A percentile compares a stretch with the other conserved stretches of the same genome.
These are phyloP conservation scores for Agonum fuliginosum DNA, from an alignment of 2,888 invertebrate species.

Conservation along the genomic window DNA sequence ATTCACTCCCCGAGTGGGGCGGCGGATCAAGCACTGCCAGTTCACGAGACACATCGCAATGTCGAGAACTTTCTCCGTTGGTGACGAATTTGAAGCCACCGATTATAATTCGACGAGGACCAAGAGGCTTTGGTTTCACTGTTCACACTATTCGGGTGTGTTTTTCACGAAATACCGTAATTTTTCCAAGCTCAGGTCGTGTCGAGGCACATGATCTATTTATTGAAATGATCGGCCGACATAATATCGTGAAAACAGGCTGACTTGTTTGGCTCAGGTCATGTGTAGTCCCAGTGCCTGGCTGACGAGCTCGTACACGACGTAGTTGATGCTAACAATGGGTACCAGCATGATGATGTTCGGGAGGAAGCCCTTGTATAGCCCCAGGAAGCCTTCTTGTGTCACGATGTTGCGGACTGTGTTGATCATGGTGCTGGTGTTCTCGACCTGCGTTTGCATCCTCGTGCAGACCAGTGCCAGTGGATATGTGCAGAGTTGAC, in stretches of 20 bases:
- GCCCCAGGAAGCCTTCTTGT: not conserved
- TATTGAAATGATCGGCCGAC: no score
- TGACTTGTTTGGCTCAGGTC: no score
- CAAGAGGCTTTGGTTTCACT: constrained; percentile 98
- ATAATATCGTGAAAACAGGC: no score
- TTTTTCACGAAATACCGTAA: no score
- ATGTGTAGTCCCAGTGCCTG: not conserved
- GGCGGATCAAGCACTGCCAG: constrained; percentile 95
- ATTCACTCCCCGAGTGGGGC: constrained; percentile 73
- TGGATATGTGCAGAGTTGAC: no score
- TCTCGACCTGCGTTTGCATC: no score
- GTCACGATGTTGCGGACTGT: not conserved
- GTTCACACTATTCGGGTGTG: constrained; percentile 98
- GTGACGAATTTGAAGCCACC: constrained; percentile 91
- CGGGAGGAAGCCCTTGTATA: not conserved
- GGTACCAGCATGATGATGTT: not conserved
- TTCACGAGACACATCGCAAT: constrained; percentile 95
- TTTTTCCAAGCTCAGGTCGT: no score
- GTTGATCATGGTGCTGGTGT: not conserved
- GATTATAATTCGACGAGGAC: constrained; percentile 93
- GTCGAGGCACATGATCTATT: no score
- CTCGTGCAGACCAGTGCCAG: no score
- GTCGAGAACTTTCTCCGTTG: constrained; percentile 92
- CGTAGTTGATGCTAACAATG: not conserved
- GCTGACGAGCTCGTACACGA: not conserved